Percentiles rank a stretch among this genome's conserved stretches.
These are phyloP conservation scores for Nannobrachium achirus DNA, from an alignment of 2,113 vertebrate species.

Conservation along the genomic window DNA sequence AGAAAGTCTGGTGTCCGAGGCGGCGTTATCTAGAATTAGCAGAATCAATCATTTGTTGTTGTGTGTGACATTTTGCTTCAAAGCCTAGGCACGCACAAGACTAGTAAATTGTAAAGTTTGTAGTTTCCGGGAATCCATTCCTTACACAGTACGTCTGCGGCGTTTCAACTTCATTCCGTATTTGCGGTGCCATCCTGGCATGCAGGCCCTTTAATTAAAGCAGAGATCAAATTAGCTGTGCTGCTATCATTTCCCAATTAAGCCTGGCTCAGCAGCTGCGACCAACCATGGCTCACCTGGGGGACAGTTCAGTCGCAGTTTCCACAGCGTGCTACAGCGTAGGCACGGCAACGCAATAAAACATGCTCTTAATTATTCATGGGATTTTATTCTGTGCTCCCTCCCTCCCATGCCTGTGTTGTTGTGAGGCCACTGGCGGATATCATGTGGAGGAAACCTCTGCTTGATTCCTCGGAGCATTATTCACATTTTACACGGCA, in stretches of 20 bases:
- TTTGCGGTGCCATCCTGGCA: conserved; percentile 17
- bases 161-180: conserved; percentile 9
- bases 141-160: background rate
- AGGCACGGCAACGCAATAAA: conserved; percentile 64
- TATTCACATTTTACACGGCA: conserved; percentile 41
- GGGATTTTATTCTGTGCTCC: conserved; percentile 46
- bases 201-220: conserved; percentile 27
- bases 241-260: conserved; percentile 55
- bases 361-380: conserved; percentile 76
- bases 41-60: conserved; percentile 28
- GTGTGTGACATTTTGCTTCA: background rate
- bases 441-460: conserved; percentile 30
- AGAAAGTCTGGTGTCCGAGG: conserved; percentile 8
- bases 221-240: conserved; percentile 27
- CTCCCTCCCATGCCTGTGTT: conserved; percentile 48
- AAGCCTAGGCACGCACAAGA: background rate
- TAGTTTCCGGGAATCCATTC: background rate
- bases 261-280: conserved; percentile 48
- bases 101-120: no score
- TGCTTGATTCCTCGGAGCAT: conserved; percentile 26
- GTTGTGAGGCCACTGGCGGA: conserved; percentile 21
- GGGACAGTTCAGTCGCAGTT: conserved; percentile 62
- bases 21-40: background rate
- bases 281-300: conserved; percentile 64
- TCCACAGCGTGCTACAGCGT: conserved; percentile 59